Base-by-base conservation (phyloP, 2,113 vertebrate species). In the Fregata magnificens region DNA sequence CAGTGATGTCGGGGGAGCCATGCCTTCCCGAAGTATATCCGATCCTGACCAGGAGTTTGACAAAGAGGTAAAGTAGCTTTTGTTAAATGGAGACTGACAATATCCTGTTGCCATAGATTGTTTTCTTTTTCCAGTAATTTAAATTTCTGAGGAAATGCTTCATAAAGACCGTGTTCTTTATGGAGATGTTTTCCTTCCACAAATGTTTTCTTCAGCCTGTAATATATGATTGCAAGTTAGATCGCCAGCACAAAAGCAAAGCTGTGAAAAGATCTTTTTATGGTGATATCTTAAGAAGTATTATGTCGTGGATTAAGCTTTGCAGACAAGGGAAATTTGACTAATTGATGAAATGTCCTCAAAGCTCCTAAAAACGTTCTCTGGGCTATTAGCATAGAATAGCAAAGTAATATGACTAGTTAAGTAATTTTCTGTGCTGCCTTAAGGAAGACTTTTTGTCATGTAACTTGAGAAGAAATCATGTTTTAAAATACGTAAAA, bases 21-120 rank as follows among this genome's bases (percentile, higher is more conserved):
- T 98, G 90, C 98, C 99, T 36, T 98, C 99, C 74, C 98, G 99
- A 42, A 98, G 98, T 53, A 97, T 99, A 96, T 99, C 98, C 0
- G 99, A 99, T 63, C 98, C 97, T 1, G 99, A 99, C 94, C 99
- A 98, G 93, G 99, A 99, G 92, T 98, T 98, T 61, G 99, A 99
- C 81, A 99, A 98, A 98, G 99, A 99, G 99, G 99, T 99, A 95
- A 74, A 96, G 20, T 45, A 47, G 34, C 59, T 91, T 74, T 77
- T 61, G 16, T 77, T 53, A 16, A 58, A 67, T 26, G 32, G 49
- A 82, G 20, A 58, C 61, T 13, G 7, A 4, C 0, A 0, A 13
- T 80, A 26, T 8, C 67, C 44, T 87, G 59, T 69, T 79, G 69
- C 11, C 1, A 0, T 44, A 71, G 59, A 36, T 61, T 47, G 45